Evolutionary conservation across 2,888 invertebrate genomes (phyloP).

Genomic region (Eupeodes latifasciatus): DNA sequence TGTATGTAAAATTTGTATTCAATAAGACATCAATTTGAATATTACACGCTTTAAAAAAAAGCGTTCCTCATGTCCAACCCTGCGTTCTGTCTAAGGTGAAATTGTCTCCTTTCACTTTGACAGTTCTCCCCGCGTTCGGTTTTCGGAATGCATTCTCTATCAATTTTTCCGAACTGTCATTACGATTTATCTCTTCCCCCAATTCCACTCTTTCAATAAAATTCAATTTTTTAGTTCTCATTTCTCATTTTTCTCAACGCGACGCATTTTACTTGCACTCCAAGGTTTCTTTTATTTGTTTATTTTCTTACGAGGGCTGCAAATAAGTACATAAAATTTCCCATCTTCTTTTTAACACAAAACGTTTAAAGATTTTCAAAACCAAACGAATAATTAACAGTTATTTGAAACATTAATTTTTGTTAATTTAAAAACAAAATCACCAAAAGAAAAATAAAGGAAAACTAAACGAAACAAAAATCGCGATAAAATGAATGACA

Average conservation of each 20-base stretch:
- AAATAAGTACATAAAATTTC: constrained; percentile 20
- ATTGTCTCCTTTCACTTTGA: too few species aligned
- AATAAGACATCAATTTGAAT: too few species aligned
- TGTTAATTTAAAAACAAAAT: not conserved
- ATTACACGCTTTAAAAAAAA: not conserved
- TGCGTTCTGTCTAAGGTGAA: too few species aligned
- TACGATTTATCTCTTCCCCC: too few species aligned
- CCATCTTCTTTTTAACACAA: not conserved
- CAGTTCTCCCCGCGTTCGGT: too few species aligned
- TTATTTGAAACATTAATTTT: not conserved
- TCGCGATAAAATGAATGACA: constrained; percentile 79
- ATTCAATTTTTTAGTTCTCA: not conserved
- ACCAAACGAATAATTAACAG: not conserved
- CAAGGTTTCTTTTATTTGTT: constrained; percentile 61
- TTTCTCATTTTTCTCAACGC: constrained; percentile 43
- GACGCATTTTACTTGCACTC: constrained; percentile 66
- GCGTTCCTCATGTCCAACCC: too few species aligned
- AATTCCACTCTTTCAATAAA: not conserved
- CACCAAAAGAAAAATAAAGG: not conserved
- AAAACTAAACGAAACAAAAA: not conserved
- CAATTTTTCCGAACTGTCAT: too few species aligned
- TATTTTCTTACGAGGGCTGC: constrained; percentile 49
- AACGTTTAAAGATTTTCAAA: not conserved
- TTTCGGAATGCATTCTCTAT: too few species aligned
- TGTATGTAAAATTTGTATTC: too few species aligned